Conservation (phyloP, 2,888 invertebrate species). For the Orthonychiurus folsomi region DNA sequence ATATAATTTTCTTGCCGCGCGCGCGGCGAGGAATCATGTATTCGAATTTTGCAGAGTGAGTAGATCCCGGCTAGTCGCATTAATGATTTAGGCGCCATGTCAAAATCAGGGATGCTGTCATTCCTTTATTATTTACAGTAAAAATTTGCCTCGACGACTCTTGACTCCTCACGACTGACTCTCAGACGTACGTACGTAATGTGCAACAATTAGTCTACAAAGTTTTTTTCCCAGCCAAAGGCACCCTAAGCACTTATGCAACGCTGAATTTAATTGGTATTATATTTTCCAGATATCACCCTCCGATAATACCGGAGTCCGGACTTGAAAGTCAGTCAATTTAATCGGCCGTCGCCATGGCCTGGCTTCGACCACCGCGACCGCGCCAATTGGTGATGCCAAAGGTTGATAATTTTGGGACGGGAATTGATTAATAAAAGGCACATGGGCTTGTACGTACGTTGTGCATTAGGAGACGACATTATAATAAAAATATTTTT, state of each 20-base stretch:
- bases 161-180: neutral
- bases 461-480: neutral
- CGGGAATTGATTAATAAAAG: neutral
- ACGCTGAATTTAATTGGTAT: neutral
- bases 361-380: neutral
- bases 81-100: too few species aligned
- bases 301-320: neutral
- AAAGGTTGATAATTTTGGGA: neutral
- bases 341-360: neutral
- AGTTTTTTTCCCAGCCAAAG: neutral
- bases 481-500: neutral
- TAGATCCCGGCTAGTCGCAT: too few species aligned
- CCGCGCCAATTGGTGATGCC: constrained; percentile 7
- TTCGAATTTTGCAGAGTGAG: too few species aligned
- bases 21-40: too few species aligned
- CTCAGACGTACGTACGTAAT: neutral
- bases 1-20: too few species aligned
- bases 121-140: neutral
- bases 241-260: neutral
- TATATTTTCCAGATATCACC: neutral
- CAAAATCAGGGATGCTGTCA: too few species aligned
- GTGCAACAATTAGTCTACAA: neutral
- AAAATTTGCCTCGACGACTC: neutral
- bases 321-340: neutral
- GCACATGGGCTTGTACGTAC: neutral